Evolutionary conservation across 2,113 vertebrate genomes (phyloP), one percentile per base, ranked within the genome.

Genomic region (Oreochromis aureus): DNA sequence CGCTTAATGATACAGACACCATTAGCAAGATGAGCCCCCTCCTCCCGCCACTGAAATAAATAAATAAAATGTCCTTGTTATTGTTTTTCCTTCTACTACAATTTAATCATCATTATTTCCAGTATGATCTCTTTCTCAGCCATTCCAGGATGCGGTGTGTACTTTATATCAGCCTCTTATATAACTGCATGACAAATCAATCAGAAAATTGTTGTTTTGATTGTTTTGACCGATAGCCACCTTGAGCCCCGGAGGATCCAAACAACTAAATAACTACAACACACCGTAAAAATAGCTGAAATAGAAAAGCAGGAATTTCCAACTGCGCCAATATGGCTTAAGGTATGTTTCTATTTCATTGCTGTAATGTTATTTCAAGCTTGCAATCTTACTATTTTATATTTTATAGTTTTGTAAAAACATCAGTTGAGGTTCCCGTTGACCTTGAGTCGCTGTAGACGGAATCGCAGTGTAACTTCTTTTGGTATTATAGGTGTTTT

Each of bases 151-250:
- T 80, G 66, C 41, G 18, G 44, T 44, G 69, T 83, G 46, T 7
- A 24, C 89, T 89, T 83, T 41, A 83, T 69, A 87, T 80, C 82
- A 59, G 44, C 83, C 83, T 84, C 90, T 94, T 92, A 89, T 92
- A 91, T 89, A 89, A 91, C 79, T 84, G 92, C 90, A 92, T 94
- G 94, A 94, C 92, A 93, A 94, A 95, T 95, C 93, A 93, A 94
- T 95, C 91, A 90, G 85, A 92, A 90, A 93, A 93, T 94, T 90
- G 91, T 78, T 87, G 90, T 89, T 89, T 73, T 88, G 89, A 93
- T 93, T 86, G 90, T 92, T 94, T 91, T 91, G 93, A 90, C 83
- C 83, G 90, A 93, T 89, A 90, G 90, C 32, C 85, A 91, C 87
- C 92, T 90, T 81, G 54, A 93, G 90, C 89, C 91, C 88, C 1